Percentiles rank a stretch among this genome's conserved stretches.
Evolutionary conservation across 2,113 vertebrate species (phyloP).

Genomic region (Lepidiolamprologus cunningtoni): DNA sequence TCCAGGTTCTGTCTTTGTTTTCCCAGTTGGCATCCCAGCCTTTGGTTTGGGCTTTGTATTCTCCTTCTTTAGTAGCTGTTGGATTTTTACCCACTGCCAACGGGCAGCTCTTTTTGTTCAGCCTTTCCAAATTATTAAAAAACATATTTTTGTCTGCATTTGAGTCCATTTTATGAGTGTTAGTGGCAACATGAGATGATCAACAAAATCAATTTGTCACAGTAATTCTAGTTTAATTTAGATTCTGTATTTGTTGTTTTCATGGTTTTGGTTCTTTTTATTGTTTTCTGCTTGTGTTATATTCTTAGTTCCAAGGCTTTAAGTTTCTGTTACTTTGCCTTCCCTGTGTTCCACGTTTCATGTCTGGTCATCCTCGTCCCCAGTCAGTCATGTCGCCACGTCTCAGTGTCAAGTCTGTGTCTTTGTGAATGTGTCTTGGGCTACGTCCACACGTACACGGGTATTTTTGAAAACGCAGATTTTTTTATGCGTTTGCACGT

Average conservation of each 20-base stretch:
- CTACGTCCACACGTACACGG: rapidly evolving
- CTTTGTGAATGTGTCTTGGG: neutral
- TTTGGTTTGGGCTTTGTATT: neutral
- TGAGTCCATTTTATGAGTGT: neutral
- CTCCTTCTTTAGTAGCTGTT: neutral
- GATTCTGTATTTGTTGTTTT: neutral
- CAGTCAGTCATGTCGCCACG: neutral
- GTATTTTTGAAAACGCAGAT: too few species aligned
- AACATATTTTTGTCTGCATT: neutral
- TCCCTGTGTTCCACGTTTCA: neutral
- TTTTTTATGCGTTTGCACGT: too few species aligned
- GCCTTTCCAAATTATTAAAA: neutral
- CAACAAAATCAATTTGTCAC: neutral
- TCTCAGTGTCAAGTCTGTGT: neutral
- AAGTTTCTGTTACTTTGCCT: neutral
- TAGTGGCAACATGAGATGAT: neutral
- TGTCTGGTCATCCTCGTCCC: neutral
- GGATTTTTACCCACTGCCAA: neutral
- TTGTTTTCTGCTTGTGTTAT: neutral
- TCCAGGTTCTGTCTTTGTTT: neutral
- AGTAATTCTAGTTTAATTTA: rapidly evolving
- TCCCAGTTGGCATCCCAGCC: neutral
- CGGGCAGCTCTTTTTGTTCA: neutral
- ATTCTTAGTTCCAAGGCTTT: neutral
- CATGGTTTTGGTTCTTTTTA: neutral